phyloP scores from a whole-genome alignment of 2,113 vertebrate species.

The Anarhynchus alexandrinus region DNA sequence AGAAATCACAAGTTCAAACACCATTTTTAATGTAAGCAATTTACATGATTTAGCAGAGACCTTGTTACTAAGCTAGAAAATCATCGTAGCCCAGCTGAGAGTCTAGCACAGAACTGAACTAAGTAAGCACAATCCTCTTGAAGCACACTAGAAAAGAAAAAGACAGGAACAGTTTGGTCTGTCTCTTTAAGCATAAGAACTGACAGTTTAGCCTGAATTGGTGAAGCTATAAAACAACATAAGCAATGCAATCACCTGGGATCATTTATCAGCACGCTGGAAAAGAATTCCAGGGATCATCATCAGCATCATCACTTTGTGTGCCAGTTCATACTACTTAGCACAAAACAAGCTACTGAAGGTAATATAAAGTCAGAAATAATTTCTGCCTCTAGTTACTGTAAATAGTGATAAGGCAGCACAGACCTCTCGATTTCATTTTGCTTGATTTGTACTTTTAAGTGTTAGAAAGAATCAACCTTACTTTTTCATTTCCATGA shows the following conservation, averaged over 20 bases:
- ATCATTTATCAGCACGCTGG: neutral
- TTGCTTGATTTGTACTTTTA: neutral
- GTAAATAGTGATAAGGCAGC: neutral
- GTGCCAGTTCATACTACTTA: neutral
- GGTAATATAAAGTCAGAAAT: neutral
- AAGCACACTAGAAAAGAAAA: neutral
- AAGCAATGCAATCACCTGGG: neutral
- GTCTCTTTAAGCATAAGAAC: neutral
- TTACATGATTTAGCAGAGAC: neutral
- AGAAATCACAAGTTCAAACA: neutral
- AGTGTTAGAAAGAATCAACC: neutral
- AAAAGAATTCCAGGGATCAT: neutral
- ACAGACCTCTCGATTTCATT: neutral
- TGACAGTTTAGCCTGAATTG: neutral
- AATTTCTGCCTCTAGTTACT: neutral
- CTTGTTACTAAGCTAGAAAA: neutral
- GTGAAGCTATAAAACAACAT: neutral
- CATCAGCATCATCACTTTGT: neutral
- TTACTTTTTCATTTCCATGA: neutral
- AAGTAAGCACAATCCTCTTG: neutral
- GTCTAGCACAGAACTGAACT: neutral
- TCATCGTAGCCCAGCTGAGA: neutral
- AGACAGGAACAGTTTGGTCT: neutral
- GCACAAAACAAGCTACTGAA: neutral
- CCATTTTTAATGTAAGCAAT: neutral